phyloP scores from a whole-genome alignment of 1,140 invertebrate species.

The Augochlora pura region DNA sequence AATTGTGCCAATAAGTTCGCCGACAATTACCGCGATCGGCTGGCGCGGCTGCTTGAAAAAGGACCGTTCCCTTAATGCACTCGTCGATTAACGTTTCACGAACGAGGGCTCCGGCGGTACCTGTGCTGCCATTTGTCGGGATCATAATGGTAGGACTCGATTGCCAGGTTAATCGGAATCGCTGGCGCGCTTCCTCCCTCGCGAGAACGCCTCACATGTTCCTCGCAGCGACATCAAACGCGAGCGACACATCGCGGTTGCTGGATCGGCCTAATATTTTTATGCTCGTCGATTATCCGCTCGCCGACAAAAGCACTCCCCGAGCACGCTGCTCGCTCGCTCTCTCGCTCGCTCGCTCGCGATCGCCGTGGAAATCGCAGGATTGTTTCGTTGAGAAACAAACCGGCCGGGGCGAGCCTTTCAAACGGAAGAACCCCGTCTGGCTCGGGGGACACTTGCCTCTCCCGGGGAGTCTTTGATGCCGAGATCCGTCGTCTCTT shows the following conservation, averaged over 20 bases:
- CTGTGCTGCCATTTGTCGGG: neutral
- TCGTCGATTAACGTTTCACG: slow-evolving; percentile 45
- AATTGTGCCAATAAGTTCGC: slow-evolving; percentile 61
- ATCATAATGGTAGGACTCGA: neutral
- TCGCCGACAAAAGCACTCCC: neutral
- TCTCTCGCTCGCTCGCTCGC: neutral
- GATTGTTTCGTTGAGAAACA: neutral
- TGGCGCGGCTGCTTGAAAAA: slow-evolving; percentile 15
- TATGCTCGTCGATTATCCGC: neutral
- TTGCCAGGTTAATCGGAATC: neutral
- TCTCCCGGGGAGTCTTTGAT: slow-evolving; percentile 39
- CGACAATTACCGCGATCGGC: slow-evolving; percentile 61
- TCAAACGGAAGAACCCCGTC: neutral
- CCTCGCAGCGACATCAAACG: neutral
- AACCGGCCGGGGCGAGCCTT: neutral
- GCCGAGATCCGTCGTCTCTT: neutral
- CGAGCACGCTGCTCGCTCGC: neutral
- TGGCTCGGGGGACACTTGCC: slow-evolving; percentile 5
- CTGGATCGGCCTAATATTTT: neutral
- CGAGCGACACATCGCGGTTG: neutral
- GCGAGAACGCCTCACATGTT: neutral
- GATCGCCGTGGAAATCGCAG: slow-evolving; percentile 8
- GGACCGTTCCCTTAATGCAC: slow-evolving; percentile 40
- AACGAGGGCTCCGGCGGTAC: neutral
- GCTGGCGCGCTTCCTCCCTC: neutral